A percentile compares a stretch with the other conserved stretches of the same genome.
Evolutionary conservation across 2,113 vertebrate species (phyloP).

Genomic region (Furnarius figulus): DNA sequence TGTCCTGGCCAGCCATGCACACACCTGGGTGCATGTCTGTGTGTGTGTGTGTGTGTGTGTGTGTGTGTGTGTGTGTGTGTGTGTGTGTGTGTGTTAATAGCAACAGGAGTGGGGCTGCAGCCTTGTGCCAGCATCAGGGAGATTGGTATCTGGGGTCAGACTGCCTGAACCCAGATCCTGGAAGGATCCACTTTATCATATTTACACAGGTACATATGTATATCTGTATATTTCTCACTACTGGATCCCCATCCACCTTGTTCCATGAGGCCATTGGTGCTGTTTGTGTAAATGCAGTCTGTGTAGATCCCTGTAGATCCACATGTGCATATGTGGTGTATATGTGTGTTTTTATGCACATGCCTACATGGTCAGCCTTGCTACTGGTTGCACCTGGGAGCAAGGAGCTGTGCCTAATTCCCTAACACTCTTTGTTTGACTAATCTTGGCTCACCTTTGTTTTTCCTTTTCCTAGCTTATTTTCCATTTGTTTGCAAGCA

Average conservation of each 20-base stretch:
- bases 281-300: neutral
- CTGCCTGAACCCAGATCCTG: neutral
- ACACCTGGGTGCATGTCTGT: too few species aligned
- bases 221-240: neutral
- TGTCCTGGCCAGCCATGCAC: neutral
- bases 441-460: neutral
- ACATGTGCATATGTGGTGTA: neutral
- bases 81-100: neutral
- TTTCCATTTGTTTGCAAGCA: neutral
- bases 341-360: neutral
- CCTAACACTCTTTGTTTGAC: neutral
- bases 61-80: too few species aligned
- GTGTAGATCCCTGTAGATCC: neutral
- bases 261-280: neutral
- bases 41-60: too few species aligned
- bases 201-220: accelerated
- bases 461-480: neutral
- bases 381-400: neutral
- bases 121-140: neutral
- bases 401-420: neutral
- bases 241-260: neutral
- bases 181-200: neutral
- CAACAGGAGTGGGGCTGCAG: neutral
- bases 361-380: neutral
- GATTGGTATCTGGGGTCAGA: neutral